These are phyloP conservation scores for Sinocyclocheilus anophthalmus DNA, from an alignment of 2,113 vertebrate species.

Conservation along the genomic window DNA sequence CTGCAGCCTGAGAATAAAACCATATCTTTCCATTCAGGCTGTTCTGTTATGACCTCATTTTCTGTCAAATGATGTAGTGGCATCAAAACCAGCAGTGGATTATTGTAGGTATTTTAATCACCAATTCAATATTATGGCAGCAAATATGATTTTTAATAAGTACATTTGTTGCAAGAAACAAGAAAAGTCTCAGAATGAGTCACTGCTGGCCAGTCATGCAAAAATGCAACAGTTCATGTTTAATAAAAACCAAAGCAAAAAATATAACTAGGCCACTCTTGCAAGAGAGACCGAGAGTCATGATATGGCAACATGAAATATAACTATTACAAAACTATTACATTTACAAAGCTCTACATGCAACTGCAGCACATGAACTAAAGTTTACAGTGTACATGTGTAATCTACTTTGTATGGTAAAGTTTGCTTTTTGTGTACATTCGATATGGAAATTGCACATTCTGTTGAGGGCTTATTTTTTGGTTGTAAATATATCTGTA, in stretches of 20 bases:
- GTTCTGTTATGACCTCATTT: conserved; percentile 14
- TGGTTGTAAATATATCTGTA: not conserved
- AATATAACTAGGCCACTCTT: conserved; percentile 23
- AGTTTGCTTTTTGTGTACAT: not conserved
- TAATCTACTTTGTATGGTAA: not conserved
- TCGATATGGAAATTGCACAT: not conserved
- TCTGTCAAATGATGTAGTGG: not conserved
- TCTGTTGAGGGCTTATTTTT: not conserved
- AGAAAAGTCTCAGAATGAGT: conserved; percentile 21
- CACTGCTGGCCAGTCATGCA: conserved; percentile 27
- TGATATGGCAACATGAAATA: conserved; percentile 20
- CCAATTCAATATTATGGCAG: conserved; percentile 5
- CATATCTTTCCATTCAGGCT: conserved; percentile 12
- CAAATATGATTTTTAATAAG: not conserved
- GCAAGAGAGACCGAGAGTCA: conserved; percentile 8
- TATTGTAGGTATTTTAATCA: conserved; percentile 18
- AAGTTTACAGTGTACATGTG: conserved; percentile 10
- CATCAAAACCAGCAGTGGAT: conserved; percentile 10
- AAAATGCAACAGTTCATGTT: not conserved
- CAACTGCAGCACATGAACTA: conserved; percentile 19
- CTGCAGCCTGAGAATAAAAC: conserved; percentile 53
- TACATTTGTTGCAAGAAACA: conserved; percentile 18
- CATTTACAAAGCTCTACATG: conserved; percentile 38
- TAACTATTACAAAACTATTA: conserved; percentile 18
- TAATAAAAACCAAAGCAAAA: conserved; percentile 37